phyloP scores from a whole-genome alignment of 2,888 invertebrate genomes.

The Chloroclysta siterata region DNA sequence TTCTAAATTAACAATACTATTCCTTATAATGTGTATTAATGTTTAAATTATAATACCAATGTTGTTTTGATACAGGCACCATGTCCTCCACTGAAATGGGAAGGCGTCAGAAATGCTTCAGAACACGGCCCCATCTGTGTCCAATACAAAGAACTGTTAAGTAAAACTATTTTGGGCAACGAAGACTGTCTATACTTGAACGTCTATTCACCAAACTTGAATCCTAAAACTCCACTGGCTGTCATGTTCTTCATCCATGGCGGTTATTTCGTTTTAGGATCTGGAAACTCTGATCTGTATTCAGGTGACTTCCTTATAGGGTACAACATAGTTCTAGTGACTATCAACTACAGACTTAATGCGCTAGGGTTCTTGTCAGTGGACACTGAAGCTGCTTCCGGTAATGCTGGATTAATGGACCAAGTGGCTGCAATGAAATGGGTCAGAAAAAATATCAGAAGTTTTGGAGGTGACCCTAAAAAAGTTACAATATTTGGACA shows the following conservation, averaged over 20 bases:
- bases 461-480: constrained; percentile 75
- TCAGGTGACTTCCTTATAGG: constrained; percentile 68
- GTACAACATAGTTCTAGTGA: constrained; percentile 68
- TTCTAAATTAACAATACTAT: too few species aligned
- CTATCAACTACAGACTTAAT: constrained; percentile 74
- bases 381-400: constrained; percentile 73
- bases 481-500: constrained; percentile 74
- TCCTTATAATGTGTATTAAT: neutral
- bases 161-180: constrained; percentile 1
- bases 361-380: constrained; percentile 71
- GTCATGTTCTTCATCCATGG: constrained; percentile 79
- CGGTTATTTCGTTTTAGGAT: constrained; percentile 69
- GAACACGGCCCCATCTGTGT: constrained; percentile 14
- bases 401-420: constrained; percentile 74
- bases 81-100: constrained; percentile 3
- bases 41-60: neutral
- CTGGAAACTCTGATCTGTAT: constrained; percentile 63
- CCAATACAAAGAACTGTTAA: neutral
- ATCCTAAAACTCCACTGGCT: constrained; percentile 52
- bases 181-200: constrained; percentile 19
- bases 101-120: constrained; percentile 14
- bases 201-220: constrained; percentile 40
- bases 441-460: constrained; percentile 72
- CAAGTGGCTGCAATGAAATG: constrained; percentile 74
- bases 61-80: constrained; percentile 1